phyloP scores from a whole-genome alignment of 2,113 vertebrate genomes.

The Tangachromis dhanisi region DNA sequence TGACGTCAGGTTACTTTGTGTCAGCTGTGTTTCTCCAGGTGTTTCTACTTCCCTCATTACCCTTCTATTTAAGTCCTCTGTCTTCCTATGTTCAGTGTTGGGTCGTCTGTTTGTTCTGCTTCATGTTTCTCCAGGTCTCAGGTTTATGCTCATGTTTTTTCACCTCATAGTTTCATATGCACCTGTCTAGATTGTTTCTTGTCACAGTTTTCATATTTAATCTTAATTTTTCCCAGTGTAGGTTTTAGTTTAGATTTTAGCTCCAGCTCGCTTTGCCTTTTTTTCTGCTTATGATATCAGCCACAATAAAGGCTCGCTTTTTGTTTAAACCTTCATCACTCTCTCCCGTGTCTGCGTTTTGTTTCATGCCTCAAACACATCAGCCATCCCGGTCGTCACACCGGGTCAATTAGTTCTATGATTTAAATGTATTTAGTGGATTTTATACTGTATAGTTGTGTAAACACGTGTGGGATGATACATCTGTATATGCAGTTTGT shows the following conservation, averaged over 20 bases:
- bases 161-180: background rate
- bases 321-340: background rate
- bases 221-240: background rate
- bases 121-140: background rate
- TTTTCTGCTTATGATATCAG: background rate
- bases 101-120: accelerated
- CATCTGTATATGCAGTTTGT: background rate
- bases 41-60: background rate
- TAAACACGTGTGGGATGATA: background rate
- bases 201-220: background rate
- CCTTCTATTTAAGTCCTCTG: background rate
- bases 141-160: background rate
- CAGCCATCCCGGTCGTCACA: background rate
- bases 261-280: background rate
- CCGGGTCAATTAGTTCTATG: background rate
- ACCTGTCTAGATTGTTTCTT: background rate
- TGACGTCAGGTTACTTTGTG: background rate
- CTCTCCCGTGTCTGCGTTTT: accelerated
- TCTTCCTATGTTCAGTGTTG: background rate
- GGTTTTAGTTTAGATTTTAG: background rate
- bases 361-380: background rate
- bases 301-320: background rate
- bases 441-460: background rate
- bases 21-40: background rate
- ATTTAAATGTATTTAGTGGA: background rate